phyloP scores from a whole-genome alignment of 2,888 invertebrate genomes.

The Cephus runcator region DNA sequence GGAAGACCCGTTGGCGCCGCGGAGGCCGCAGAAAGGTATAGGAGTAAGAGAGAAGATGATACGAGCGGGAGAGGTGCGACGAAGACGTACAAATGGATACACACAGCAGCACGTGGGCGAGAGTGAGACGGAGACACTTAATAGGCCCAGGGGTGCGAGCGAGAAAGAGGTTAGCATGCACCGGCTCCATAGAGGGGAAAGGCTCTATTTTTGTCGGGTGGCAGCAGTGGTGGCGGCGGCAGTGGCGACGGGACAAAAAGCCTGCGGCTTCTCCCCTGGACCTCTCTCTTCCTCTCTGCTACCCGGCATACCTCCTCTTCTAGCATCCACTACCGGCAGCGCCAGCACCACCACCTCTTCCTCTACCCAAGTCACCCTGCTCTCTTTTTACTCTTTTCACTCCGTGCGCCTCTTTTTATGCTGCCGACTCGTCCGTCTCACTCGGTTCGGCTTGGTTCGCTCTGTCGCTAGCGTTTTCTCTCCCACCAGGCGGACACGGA shows the following conservation, averaged over 20 bases:
- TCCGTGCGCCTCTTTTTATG: slow-evolving; percentile 52
- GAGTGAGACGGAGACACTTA: slow-evolving; percentile 15
- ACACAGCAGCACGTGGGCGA: slow-evolving; percentile 28
- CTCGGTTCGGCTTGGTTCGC: slow-evolving; percentile 42
- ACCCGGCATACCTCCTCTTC: background rate
- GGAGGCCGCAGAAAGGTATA: slow-evolving; percentile 30
- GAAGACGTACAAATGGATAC: slow-evolving; percentile 24
- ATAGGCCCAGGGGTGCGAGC: background rate
- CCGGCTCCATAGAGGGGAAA: slow-evolving; percentile 21
- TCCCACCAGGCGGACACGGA: slow-evolving; percentile 25
- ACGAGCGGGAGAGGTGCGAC: slow-evolving; percentile 5
- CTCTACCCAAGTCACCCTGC: slow-evolving; percentile 23
- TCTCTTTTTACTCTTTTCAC: slow-evolving; percentile 42
- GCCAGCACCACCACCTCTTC: slow-evolving; percentile 24
- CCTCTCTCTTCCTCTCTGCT: slow-evolving; percentile 27
- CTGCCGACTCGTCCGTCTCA: slow-evolving; percentile 37
- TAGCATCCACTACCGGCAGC: slow-evolving; percentile 8
- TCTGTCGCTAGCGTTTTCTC: slow-evolving; percentile 19
- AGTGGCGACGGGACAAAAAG: slow-evolving; percentile 60
- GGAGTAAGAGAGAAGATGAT: slow-evolving; percentile 12
- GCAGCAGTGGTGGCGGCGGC: slow-evolving; percentile 32
- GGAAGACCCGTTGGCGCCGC: slow-evolving; percentile 44
- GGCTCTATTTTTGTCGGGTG: slow-evolving; percentile 61
- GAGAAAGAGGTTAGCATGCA: background rate
- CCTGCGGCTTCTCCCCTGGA: slow-evolving; percentile 57